Evolutionary conservation across 1,140 invertebrate genomes (phyloP).

Genomic region (Leptestheria dahalacensis): DNA sequence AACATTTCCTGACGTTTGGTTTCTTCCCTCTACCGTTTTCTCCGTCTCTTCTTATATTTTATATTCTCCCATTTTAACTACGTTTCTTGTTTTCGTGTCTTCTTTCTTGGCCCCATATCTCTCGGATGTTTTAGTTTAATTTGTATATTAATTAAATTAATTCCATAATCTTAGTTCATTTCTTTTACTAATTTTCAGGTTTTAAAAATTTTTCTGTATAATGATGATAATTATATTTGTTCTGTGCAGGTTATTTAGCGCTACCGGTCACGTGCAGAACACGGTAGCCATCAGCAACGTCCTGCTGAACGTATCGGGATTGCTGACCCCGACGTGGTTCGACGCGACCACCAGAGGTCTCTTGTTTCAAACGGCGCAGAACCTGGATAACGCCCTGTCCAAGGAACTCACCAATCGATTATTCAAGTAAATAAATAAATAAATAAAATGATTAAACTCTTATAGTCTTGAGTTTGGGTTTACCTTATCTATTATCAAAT

Average conservation of each 20-base stretch:
- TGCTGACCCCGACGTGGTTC: background rate
- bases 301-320: background rate
- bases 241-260: constrained; percentile 3
- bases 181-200: no score
- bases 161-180: no score
- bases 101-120: no score
- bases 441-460: no score
- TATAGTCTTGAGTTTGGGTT: no score
- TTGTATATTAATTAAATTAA: no score
- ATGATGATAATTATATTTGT: background rate
- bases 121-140: no score
- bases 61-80: background rate
- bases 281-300: background rate
- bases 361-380: background rate
- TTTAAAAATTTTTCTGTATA: no score
- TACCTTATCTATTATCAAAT: no score
- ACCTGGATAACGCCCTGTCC: background rate
- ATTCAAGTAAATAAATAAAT: background rate
- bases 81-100: background rate
- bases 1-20: background rate
- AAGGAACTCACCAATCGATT: background rate
- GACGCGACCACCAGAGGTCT: constrained; percentile 2
- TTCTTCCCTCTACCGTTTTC: background rate
- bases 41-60: background rate
- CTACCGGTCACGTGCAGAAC: background rate